Evolutionary conservation across 2,888 invertebrate genomes (phyloP).

Genomic region (Panopea generosa): DNA sequence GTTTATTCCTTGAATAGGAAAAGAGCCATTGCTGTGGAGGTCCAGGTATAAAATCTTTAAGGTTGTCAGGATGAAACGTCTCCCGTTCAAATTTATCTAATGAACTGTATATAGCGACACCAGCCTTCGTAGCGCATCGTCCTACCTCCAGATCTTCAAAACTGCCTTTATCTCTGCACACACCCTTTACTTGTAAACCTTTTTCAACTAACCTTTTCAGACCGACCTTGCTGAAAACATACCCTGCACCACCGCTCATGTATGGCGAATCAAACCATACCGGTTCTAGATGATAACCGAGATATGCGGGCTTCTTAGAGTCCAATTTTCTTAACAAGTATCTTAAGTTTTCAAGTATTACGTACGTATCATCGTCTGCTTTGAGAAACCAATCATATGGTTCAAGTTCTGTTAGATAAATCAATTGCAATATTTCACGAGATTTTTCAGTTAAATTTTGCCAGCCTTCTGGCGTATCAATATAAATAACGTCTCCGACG

Average conservation of each 20-base stretch:
- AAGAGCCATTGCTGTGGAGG: conserved; percentile 60
- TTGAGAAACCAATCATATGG: conserved; percentile 64
- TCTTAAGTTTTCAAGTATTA: conserved; percentile 60
- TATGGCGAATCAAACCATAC: conserved; percentile 58
- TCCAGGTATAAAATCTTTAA: conserved; percentile 55
- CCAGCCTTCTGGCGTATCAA: conserved; percentile 60
- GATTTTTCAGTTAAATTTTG: conserved; percentile 57
- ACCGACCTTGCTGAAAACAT: conserved; percentile 56
- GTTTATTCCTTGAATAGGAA: conserved; percentile 57
- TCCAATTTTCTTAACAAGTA: conserved; percentile 42
- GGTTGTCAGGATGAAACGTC: conserved; percentile 58
- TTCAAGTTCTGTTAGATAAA: conserved; percentile 50
- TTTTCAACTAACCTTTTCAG: conserved; percentile 49
- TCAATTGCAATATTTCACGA: conserved; percentile 45
- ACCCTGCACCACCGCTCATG: conserved; percentile 64
- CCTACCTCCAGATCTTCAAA: conserved; percentile 62
- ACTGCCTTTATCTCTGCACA: conserved; percentile 46
- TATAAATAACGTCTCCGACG: conserved; percentile 54
- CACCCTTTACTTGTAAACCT: conserved; percentile 45
- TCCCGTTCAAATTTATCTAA: conserved; percentile 59
- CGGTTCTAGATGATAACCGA: conserved; percentile 58
- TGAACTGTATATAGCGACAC: conserved; percentile 51
- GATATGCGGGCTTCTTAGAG: conserved; percentile 38
- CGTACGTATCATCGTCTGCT: conserved; percentile 62
- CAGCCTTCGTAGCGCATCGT: conserved; percentile 46